Evolutionary conservation across 2,888 invertebrate genomes (phyloP).

Genomic region (Epinotia ramella): DNA sequence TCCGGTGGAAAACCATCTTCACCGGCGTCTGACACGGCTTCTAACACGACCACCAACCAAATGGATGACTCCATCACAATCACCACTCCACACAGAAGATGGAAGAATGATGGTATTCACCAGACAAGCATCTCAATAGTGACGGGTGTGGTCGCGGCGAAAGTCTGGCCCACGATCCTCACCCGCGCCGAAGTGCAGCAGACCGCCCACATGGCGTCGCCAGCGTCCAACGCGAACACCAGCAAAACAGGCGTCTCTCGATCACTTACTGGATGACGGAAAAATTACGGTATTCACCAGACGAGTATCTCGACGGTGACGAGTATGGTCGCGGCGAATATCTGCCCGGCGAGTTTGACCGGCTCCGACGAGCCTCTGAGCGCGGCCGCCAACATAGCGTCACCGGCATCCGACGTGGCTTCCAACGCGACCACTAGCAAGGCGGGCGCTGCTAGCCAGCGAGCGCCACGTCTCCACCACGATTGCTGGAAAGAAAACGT

Average conservation of each 20-base stretch:
- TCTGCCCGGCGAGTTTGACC: slow-evolving; percentile 58
- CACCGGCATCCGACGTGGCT: slow-evolving; percentile 74
- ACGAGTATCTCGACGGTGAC: slow-evolving; percentile 77
- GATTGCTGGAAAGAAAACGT: slow-evolving; percentile 63
- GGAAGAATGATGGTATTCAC: slow-evolving; percentile 52
- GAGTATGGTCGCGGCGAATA: slow-evolving; percentile 66
- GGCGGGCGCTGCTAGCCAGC: slow-evolving; percentile 78
- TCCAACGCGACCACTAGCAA: slow-evolving; percentile 75
- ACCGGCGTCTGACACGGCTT: neutral
- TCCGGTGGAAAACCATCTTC: too few species aligned
- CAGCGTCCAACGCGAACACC: neutral
- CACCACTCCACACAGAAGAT: neutral
- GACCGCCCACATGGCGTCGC: neutral
- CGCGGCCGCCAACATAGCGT: slow-evolving; percentile 70
- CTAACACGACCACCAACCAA: neutral
- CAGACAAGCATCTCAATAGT: slow-evolving; percentile 78
- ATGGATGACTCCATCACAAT: too few species aligned
- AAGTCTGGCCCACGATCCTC: slow-evolving; percentile 61
- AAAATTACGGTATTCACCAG: slow-evolving; percentile 59
- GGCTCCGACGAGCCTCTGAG: slow-evolving; percentile 68
- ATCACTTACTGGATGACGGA: neutral
- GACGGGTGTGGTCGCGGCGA: slow-evolving; percentile 68
- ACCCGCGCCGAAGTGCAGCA: slow-evolving; percentile 56
- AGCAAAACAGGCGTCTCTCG: neutral
- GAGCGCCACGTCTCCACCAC: slow-evolving; percentile 78